These are phyloP conservation scores for Drosophila quadrilineata DNA, from an alignment of 1,140 invertebrate genomes.

Conservation along the genomic window DNA sequence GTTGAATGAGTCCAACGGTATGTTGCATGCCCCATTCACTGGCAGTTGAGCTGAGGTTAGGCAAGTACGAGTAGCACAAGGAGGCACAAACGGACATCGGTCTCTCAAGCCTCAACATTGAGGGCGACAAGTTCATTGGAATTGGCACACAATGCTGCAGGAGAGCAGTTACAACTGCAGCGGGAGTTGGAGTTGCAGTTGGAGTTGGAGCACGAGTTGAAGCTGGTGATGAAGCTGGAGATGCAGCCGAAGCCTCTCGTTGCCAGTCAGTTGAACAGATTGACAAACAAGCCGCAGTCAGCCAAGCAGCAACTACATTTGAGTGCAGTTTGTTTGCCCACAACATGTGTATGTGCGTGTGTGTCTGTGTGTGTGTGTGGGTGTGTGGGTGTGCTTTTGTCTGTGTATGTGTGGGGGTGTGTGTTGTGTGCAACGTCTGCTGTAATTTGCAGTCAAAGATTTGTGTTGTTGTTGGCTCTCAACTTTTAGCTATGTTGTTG, in stretches of 20 bases:
- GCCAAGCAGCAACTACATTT: slow-evolving; percentile 69
- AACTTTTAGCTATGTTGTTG: slow-evolving; percentile 41
- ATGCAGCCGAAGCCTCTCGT: slow-evolving; percentile 22
- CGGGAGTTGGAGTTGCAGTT: no score
- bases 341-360: slow-evolving; percentile 9
- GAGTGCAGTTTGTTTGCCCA: slow-evolving; percentile 39
- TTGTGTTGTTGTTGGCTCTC: slow-evolving; percentile 37
- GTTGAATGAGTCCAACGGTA: no score
- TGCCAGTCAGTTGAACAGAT: slow-evolving; percentile 64
- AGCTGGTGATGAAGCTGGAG: no score
- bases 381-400: slow-evolving; percentile 8
- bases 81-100: slow-evolving; percentile 3
- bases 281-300: slow-evolving; percentile 76
- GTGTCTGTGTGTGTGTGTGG: not conserved
- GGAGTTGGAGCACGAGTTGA: no score
- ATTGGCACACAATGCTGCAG: slow-evolving; percentile 53
- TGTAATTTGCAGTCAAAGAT: slow-evolving; percentile 43
- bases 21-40: no score
- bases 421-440: no score
- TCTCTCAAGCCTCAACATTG: slow-evolving; percentile 5
- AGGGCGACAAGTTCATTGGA: slow-evolving; percentile 55
- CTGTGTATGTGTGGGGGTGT: slow-evolving; percentile 3
- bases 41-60: not conserved
- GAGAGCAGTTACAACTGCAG: slow-evolving; percentile 40
- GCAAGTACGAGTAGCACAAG: not conserved